phyloP scores from a whole-genome alignment of 2,797 vertebrate species.

The Malacoraja senta region DNA sequence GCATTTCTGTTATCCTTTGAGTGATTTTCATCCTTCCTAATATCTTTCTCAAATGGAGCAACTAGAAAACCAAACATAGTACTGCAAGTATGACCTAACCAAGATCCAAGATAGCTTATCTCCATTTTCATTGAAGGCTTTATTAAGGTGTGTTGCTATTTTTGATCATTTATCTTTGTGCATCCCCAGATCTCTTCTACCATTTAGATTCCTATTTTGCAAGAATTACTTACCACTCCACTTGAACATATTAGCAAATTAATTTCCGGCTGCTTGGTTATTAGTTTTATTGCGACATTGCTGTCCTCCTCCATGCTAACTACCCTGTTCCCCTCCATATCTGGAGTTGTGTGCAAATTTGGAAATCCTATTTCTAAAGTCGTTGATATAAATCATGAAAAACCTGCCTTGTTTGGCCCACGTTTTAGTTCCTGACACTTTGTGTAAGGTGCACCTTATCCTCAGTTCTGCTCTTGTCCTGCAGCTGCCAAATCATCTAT shows the following conservation, averaged over 20 bases:
- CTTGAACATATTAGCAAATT: background rate
- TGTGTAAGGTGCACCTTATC: background rate
- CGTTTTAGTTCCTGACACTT: background rate
- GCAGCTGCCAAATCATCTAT: background rate
- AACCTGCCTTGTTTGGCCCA: background rate
- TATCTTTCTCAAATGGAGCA: background rate
- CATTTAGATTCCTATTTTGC: background rate
- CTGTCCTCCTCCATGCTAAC: background rate
- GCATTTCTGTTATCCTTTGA: background rate
- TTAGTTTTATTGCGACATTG: background rate
- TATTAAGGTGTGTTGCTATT: background rate
- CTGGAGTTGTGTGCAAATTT: background rate
- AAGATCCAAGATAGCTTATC: background rate
- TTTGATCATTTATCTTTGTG: background rate
- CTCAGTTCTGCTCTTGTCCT: slow-evolving; percentile 32
- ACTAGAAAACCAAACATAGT: background rate
- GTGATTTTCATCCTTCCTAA: background rate
- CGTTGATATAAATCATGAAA: background rate
- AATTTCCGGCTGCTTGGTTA: background rate
- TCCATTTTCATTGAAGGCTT: background rate
- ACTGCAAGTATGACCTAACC: background rate
- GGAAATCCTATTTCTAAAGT: background rate
- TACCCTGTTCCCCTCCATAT: background rate
- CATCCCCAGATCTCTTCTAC: background rate
- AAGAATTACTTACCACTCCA: background rate